These are phyloP conservation scores for Yponomeuta sedellus DNA, from an alignment of 2,888 invertebrate species.

Conservation along the genomic window DNA sequence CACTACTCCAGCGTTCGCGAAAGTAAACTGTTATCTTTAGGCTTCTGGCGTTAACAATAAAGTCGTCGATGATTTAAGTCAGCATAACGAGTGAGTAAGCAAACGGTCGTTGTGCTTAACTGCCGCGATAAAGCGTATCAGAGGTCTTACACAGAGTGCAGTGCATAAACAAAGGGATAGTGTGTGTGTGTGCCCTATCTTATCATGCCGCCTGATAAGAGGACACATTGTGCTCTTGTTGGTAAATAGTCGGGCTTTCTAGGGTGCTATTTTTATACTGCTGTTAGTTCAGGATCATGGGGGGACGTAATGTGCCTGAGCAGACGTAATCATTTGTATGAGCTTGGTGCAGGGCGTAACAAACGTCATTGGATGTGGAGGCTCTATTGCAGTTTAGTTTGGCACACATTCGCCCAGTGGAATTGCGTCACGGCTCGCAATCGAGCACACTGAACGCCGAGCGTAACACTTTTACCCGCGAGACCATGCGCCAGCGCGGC, in stretches of 20 bases:
- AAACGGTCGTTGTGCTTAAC: constrained; percentile 33
- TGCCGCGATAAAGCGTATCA: constrained; percentile 58
- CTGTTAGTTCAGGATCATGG: background rate
- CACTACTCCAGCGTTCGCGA: background rate
- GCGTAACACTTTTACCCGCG: constrained; percentile 64
- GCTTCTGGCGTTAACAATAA: background rate
- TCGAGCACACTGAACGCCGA: constrained; percentile 47
- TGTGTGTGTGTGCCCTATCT: constrained; percentile 54
- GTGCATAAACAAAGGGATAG: constrained; percentile 63
- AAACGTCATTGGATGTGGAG: constrained; percentile 30
- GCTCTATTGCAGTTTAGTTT: constrained; percentile 61
- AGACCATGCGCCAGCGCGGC: constrained; percentile 30
- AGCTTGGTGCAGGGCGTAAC: constrained; percentile 3
- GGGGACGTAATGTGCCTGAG: background rate
- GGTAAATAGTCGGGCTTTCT: constrained; percentile 9
- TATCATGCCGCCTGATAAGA: constrained; percentile 59
- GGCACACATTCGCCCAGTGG: constrained; percentile 63
- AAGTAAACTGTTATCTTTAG: background rate
- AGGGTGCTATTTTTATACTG: constrained; percentile 10
- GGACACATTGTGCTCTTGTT: constrained; percentile 38
- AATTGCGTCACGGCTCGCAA: constrained; percentile 58
- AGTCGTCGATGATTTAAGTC: background rate
- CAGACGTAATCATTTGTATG: background rate
- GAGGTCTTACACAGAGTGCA: constrained; percentile 53
- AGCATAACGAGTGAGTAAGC: constrained; percentile 42